Conservation (phyloP, 2,113 vertebrate species). For the Oxyura jamaicensis region DNA sequence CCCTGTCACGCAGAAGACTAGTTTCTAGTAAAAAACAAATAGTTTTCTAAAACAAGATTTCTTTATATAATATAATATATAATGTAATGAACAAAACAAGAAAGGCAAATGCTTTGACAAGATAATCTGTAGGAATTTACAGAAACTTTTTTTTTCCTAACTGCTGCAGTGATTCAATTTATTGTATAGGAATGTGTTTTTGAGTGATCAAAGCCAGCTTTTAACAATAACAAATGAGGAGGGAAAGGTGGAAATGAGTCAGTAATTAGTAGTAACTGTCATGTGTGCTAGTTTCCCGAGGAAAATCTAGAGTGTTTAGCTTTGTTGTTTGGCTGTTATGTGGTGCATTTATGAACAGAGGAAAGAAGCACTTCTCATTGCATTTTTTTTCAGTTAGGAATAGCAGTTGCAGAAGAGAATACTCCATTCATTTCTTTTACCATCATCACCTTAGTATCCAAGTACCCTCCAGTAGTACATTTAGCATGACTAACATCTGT, state of each 20-base stretch:
- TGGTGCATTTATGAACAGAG: not conserved
- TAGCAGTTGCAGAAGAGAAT: not conserved
- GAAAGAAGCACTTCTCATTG: not conserved
- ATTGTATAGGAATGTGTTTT: not conserved
- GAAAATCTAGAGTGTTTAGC: not conserved
- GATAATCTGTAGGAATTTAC: not conserved
- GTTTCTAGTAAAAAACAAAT: constrained; percentile 1
- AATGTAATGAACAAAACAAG: not conserved
- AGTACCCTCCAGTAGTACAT: constrained; percentile 53
- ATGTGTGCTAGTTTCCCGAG: not conserved
- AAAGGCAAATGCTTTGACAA: not conserved
- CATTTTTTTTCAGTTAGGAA: not conserved
- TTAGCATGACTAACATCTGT: constrained; percentile 65
- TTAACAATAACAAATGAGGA: not conserved
- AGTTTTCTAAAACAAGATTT: not conserved
- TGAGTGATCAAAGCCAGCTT: not conserved
- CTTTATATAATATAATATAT: not conserved
- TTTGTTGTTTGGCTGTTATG: not conserved
- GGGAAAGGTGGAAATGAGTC: not conserved
- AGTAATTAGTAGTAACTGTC: not conserved
- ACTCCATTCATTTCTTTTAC: constrained; percentile 14
- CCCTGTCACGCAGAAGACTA: not conserved
- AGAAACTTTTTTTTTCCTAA: not conserved
- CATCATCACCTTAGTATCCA: not conserved
- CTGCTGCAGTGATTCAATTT: not conserved